Conservation (phyloP, 2,113 vertebrate species). For the Microtus ochrogaster region DNA sequence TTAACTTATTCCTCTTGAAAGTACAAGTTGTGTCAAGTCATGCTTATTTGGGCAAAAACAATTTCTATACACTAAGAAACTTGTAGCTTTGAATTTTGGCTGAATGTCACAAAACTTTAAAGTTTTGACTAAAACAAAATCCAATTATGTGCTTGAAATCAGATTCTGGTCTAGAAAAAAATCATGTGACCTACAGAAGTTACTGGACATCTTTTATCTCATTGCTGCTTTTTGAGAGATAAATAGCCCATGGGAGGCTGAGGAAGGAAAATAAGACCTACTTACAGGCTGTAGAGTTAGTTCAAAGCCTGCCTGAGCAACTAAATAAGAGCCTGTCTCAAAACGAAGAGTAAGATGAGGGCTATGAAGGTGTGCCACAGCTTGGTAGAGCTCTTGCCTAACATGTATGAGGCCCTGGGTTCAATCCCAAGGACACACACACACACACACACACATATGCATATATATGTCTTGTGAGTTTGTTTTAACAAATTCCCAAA, state of each 20-base stretch:
- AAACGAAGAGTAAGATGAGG: not conserved
- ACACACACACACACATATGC: not conserved
- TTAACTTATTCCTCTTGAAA: conserved; percentile 12
- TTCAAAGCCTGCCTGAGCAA: not conserved
- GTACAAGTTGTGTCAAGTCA: conserved; percentile 53
- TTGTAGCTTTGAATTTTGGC: conserved; percentile 40
- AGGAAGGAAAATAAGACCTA: not conserved
- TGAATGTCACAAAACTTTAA: conserved; percentile 44
- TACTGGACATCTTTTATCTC: not conserved
- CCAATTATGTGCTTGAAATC: conserved; percentile 25
- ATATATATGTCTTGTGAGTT: not conserved
- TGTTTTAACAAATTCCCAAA: not conserved
- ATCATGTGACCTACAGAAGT: not conserved
- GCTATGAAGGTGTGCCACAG: not conserved
- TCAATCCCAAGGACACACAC: not conserved
- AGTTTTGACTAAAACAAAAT: conserved; percentile 58
- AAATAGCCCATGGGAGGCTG: not conserved
- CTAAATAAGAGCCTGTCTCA: not conserved
- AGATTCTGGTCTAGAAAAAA: not conserved
- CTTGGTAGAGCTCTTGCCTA: not conserved
- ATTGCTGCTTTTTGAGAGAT: not conserved
- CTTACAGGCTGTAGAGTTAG: not conserved
- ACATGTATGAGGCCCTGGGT: no score
- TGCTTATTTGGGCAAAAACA: conserved; percentile 52
- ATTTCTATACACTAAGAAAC: conserved; percentile 40